Conservation (phyloP, 2,113 vertebrate genomes). For the Rhagologus leucostigma region DNA sequence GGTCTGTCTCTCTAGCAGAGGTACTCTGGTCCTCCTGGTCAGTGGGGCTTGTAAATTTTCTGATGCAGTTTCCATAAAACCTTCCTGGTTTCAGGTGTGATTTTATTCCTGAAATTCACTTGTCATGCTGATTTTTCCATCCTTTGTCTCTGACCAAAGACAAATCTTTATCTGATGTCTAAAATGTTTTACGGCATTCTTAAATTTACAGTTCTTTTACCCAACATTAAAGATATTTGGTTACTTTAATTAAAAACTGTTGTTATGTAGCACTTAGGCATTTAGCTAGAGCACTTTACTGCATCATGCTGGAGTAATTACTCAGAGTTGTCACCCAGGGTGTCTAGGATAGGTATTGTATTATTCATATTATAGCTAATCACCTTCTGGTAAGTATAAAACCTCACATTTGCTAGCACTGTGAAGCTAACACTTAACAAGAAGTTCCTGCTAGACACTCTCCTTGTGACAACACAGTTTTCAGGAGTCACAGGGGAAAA, state of each 20-base stretch:
- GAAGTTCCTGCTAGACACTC: not conserved
- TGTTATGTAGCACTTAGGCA: not conserved
- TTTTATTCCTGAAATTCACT: not conserved
- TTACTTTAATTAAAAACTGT: conserved; percentile 44
- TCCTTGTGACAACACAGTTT: not conserved
- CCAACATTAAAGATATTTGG: conserved; percentile 46
- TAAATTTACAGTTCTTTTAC: conserved; percentile 5
- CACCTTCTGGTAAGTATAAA: conserved; percentile 1
- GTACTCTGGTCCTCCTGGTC: not conserved
- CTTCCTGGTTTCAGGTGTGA: not conserved
- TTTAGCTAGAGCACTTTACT: not conserved
- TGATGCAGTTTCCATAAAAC: not conserved
- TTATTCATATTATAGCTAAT: conserved; percentile 24
- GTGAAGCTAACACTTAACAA: not conserved
- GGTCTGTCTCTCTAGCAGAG: not conserved
- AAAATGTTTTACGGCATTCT: not conserved
- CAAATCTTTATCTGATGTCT: not conserved
- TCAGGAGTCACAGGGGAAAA: not conserved
- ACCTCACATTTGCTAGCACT: not conserved
- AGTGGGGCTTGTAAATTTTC: not conserved
- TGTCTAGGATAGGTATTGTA: conserved; percentile 10
- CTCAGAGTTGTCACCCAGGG: not conserved
- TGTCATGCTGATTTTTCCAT: not conserved
- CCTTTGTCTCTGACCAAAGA: not conserved
- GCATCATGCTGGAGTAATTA: conserved; percentile 14